Percentiles rank a stretch among this genome's conserved stretches.
Evolutionary conservation across 2,888 invertebrate genomes (phyloP).

Genomic region (Watsonalla binaria): DNA sequence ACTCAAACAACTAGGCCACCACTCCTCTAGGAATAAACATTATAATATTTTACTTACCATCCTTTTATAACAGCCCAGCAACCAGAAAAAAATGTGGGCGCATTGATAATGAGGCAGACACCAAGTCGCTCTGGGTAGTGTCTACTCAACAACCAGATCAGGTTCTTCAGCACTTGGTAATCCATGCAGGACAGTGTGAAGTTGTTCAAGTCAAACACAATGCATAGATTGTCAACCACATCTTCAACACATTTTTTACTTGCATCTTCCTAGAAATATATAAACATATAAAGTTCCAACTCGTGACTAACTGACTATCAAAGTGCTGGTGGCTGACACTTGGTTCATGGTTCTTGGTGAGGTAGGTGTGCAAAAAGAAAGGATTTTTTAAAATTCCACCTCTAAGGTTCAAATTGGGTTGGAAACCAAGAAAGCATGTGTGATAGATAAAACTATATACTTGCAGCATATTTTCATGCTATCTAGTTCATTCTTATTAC

Average conservation of each 20-base stretch:
- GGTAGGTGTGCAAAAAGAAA: too few relatives aligned
- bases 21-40: too few relatives aligned
- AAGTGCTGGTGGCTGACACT: too few relatives aligned
- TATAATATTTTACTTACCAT: conserved; percentile 71
- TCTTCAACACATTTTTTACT: conserved; percentile 89
- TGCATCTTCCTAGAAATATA: conserved; percentile 81
- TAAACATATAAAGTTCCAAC: not conserved
- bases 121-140: conserved; percentile 90
- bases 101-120: conserved; percentile 85
- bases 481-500: too few relatives aligned
- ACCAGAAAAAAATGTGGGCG: conserved; percentile 85
- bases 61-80: conserved; percentile 88
- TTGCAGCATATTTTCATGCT: too few relatives aligned
- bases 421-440: too few relatives aligned
- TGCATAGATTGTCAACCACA: conserved; percentile 87
- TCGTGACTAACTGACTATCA: not conserved
- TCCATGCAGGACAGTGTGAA: conserved; percentile 89
- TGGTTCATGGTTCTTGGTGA: too few relatives aligned
- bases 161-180: conserved; percentile 87
- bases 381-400: too few relatives aligned
- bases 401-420: too few relatives aligned
- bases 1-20: too few relatives aligned
- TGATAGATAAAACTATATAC: too few relatives aligned
- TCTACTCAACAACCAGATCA: conserved; percentile 86
- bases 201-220: conserved; percentile 86